These are phyloP conservation scores for Ctenosaura bakeri DNA, from an alignment of 2,797 vertebrate genomes.

Conservation along the genomic window DNA sequence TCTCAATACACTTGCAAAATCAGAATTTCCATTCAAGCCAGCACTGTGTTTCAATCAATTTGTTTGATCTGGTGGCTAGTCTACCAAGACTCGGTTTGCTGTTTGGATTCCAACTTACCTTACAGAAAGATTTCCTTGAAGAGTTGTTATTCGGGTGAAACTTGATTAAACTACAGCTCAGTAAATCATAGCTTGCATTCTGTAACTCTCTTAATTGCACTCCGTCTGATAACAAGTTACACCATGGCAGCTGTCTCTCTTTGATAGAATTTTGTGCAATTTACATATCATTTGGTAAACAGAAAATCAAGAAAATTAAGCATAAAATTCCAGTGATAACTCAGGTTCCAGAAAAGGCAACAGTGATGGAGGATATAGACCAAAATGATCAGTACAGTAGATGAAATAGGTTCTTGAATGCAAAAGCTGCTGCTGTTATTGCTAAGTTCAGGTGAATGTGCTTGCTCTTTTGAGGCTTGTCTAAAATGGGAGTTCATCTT, in stretches of 20 bases:
- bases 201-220: slow-evolving; percentile 38
- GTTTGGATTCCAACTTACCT: neutral
- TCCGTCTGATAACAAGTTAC: slow-evolving; percentile 26
- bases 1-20: neutral
- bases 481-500: neutral
- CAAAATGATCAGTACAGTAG: neutral
- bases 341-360: slow-evolving; percentile 16
- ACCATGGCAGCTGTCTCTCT: slow-evolving; percentile 25
- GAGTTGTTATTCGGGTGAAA: slow-evolving; percentile 24
- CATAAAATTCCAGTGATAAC: slow-evolving; percentile 13
- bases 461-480: neutral
- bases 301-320: slow-evolving; percentile 45
- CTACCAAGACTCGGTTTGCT: neutral
- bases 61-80: neutral
- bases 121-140: slow-evolving; percentile 28
- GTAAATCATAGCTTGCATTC: slow-evolving; percentile 38
- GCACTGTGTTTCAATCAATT: neutral
- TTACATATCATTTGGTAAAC: slow-evolving; percentile 42
- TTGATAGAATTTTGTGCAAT: slow-evolving; percentile 44
- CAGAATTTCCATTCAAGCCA: neutral
- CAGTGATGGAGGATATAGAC: neutral
- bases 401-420: neutral
- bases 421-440: neutral
- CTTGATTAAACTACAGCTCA: slow-evolving; percentile 31
- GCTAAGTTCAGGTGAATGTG: neutral